These are phyloP conservation scores for Phoebastria nigripes DNA, from an alignment of 2,797 vertebrate genomes.

Conservation along the genomic window DNA sequence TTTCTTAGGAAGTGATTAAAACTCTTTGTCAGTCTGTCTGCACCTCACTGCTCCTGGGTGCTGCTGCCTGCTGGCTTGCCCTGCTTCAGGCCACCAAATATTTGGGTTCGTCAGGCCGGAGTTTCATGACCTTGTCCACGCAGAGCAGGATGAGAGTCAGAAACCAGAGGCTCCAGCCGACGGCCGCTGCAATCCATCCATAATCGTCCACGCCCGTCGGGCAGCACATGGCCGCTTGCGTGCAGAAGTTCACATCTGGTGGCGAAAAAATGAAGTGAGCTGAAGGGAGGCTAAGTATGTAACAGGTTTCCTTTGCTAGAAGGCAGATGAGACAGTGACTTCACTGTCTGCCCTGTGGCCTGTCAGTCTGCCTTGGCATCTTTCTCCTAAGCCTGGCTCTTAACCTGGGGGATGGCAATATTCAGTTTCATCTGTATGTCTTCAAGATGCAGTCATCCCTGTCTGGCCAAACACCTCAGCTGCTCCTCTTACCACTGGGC, in stretches of 20 bases:
- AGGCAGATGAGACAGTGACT: not conserved
- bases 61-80: not conserved
- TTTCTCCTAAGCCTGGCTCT: not conserved
- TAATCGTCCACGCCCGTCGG: conserved; percentile 66
- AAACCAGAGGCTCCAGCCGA: conserved; percentile 82
- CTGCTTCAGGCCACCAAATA: conserved; percentile 58
- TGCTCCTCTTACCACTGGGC: not conserved
- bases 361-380: not conserved
- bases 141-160: conserved; percentile 82
- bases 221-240: conserved; percentile 64
- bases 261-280: not conserved
- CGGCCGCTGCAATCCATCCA: conserved; percentile 77
- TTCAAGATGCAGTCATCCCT: not conserved
- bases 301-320: not conserved
- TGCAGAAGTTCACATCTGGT: conserved; percentile 62
- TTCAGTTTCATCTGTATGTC: not conserved
- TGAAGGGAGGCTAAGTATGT: accelerated
- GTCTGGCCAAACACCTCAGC: not conserved
- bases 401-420: not conserved
- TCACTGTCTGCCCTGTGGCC: not conserved
- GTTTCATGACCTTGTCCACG: conserved; percentile 69
- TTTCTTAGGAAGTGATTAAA: not conserved
- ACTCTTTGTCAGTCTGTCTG: not conserved
- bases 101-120: conserved; percentile 74
- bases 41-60: not conserved